Evolutionary conservation across 2,113 vertebrate species (phyloP), one percentile per base, ranked within the genome.

Genomic region (Apteryx owenii): DNA sequence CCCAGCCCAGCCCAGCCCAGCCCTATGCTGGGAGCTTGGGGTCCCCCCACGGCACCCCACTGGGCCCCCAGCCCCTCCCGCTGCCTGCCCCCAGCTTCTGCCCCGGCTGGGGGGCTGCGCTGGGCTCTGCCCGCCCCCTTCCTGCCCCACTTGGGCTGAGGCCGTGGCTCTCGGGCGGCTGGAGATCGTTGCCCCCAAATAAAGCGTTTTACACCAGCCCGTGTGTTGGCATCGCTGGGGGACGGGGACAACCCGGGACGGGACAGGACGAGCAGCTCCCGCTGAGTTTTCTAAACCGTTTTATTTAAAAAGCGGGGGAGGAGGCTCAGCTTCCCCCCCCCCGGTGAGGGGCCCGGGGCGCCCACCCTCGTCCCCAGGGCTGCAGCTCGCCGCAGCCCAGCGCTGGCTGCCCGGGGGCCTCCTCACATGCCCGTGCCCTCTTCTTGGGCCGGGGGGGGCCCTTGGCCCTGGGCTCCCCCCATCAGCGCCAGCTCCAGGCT

Each of bases 381-480:
- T 8, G n/a, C 21, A 40, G 62, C 36, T 64, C 64, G 15, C 36
- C 33, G 10, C 18, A 5, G 9, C 28, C 5, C 38, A 10, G 62
- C 26, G 36, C 62, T 65, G n/a, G 17, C 19, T 46, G 44, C 14
- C 28, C 1, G 2, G 38, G 38, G 20, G 2, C 10, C 15, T 10
- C 2, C 3, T 97, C 90, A 98, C 84, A 98, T 84, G 28, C 97
- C 97, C 1, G 97, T 98, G 71, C 97, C 97, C 85, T 98, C 97
- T 62, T 98, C 97, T 69, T 95, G 94, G 70, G 96, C 66, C 90
- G 50, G 95, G 83, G 46, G 90, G 97, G 76, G 33, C 78, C 87
- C 84, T 95, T 98, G 88, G 95, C 97, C 97, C 94, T 97, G 97
- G 93, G 84, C 36, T 60, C 81, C 0, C 81, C 96, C 93, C n/a